Conservation (phyloP, 2,797 vertebrate species). For the Apodemus agrarius region DNA sequence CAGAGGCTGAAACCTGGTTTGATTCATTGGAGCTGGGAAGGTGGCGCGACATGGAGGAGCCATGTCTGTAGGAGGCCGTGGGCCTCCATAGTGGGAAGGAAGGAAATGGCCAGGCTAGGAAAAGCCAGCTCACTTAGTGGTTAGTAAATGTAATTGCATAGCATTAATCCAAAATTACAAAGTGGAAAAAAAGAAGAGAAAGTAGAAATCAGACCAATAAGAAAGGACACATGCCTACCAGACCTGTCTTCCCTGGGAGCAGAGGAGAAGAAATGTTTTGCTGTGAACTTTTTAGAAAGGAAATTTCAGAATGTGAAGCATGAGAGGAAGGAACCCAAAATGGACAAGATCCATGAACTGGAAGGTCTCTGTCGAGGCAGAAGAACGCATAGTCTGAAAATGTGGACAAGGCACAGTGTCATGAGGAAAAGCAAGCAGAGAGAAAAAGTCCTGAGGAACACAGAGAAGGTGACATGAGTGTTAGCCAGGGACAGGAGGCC, state of each 20-base stretch:
- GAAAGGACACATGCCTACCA: neutral
- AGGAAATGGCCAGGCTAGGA: constrained; percentile 1
- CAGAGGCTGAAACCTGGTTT: neutral
- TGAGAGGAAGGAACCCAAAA: neutral
- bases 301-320: constrained; percentile 14
- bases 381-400: neutral
- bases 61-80: constrained; percentile 24
- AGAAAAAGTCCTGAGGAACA: neutral
- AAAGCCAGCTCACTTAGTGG: constrained; percentile 30
- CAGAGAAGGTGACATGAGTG: neutral
- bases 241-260: constrained; percentile 27
- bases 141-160: neutral
- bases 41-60: neutral
- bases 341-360: neutral
- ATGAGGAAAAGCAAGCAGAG: neutral
- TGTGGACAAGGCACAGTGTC: neutral
- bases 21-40: constrained; percentile 22
- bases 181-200: constrained; percentile 1
- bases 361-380: neutral
- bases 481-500: neutral
- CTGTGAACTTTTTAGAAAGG: constrained; percentile 37
- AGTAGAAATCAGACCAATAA: constrained; percentile 2
- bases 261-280: constrained; percentile 33
- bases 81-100: constrained; percentile 17
- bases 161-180: constrained; percentile 36